Percentiles rank a stretch among this genome's conserved stretches.
phyloP scores from a whole-genome alignment of 2,113 vertebrate genomes.

The Gyps fulvus region DNA sequence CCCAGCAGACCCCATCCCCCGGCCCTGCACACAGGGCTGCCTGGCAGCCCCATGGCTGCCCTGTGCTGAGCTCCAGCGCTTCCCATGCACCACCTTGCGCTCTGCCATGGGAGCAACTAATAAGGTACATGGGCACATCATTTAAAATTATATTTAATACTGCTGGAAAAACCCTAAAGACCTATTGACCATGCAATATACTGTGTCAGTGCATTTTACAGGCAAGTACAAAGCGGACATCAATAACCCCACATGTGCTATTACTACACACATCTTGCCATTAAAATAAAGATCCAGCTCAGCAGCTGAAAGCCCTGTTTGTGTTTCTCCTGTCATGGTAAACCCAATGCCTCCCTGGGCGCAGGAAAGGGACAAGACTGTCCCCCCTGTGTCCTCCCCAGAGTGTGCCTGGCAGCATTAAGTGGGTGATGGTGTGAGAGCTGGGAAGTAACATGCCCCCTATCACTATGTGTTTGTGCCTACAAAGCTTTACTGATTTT shows the following conservation, averaged over 20 bases:
- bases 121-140: background rate
- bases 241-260: constrained; percentile 33
- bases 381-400: background rate
- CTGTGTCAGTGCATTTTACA: constrained; percentile 52
- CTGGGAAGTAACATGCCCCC: background rate
- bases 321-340: background rate
- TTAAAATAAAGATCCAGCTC: constrained; percentile 15
- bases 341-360: background rate
- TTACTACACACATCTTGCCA: background rate
- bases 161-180: constrained; percentile 23
- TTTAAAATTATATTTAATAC: constrained; percentile 43
- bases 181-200: background rate
- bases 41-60: rapidly evolving
- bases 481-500: background rate
- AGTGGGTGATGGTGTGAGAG: background rate
- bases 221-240: constrained; percentile 23
- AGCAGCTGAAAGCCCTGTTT: background rate
- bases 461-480: rapidly evolving
- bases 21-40: background rate
- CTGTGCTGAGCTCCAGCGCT: rapidly evolving
- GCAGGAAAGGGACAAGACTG: background rate
- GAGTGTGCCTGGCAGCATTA: rapidly evolving
- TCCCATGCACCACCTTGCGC: rapidly evolving
- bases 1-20: background rate
- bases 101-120: background rate